A percentile compares a stretch with the other conserved stretches of the same genome.
phyloP scores from a whole-genome alignment of 2,113 vertebrate genomes.

The Mirounga angustirostris region DNA sequence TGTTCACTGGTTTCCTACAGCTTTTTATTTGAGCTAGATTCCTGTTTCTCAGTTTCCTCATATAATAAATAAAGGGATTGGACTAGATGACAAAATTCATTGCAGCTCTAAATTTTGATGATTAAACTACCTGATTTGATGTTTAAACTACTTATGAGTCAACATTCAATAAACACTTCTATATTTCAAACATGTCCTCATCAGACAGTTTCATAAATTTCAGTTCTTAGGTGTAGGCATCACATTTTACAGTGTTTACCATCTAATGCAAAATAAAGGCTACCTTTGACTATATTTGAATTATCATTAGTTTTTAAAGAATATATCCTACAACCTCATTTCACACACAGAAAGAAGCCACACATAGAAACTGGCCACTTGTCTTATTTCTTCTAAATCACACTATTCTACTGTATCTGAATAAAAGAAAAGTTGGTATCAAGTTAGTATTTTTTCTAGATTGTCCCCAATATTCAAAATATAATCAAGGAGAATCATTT shows the following conservation, averaged over 20 bases:
- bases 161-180: background rate
- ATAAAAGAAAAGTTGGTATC: constrained; percentile 35
- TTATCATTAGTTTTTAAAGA: constrained; percentile 40
- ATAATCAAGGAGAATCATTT: constrained; percentile 21
- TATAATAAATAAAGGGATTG: background rate
- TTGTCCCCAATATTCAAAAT: constrained; percentile 41
- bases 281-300: background rate
- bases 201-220: background rate
- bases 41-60: constrained; percentile 12
- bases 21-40: background rate
- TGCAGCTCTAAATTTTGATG: constrained; percentile 26
- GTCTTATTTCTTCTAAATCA: constrained; percentile 41
- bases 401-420: background rate
- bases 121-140: background rate
- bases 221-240: background rate
- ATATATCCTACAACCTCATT: background rate
- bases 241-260: background rate
- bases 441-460: background rate
- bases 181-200: background rate
- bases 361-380: background rate
- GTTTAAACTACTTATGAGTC: background rate
- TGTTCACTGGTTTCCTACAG: background rate
- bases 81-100: background rate
- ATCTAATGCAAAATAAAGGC: background rate
- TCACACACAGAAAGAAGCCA: background rate